A percentile compares a stretch with the other conserved stretches of the same genome.
These are phyloP conservation scores for Mesoclemmys tuberculata DNA, from an alignment of 2,113 vertebrate genomes.

Conservation along the genomic window DNA sequence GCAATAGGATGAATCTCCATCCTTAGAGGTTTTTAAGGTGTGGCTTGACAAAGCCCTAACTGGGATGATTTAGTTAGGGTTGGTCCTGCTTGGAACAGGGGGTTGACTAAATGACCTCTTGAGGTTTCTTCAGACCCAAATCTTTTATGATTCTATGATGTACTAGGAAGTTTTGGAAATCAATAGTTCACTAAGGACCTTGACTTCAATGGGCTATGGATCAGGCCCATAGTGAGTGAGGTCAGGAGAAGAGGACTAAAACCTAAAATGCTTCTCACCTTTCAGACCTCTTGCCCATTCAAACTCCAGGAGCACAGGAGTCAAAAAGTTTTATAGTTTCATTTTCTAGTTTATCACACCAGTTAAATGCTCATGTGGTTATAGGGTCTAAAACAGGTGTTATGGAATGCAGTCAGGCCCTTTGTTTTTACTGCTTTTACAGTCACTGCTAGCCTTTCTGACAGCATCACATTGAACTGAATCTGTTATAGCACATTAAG, in stretches of 20 bases:
- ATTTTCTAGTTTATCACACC: background rate
- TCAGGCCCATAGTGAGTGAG: background rate
- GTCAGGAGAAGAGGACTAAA: background rate
- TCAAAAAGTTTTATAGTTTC: background rate
- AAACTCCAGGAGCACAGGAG: background rate
- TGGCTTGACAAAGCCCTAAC: too few species aligned
- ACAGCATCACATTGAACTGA: background rate
- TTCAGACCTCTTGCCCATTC: background rate
- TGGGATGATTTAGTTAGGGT: too few species aligned
- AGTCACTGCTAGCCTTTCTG: background rate
- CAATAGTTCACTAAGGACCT: background rate
- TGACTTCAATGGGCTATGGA: accelerated
- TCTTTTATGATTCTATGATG: too few species aligned
- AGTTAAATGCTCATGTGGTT: too few species aligned
- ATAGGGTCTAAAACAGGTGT: background rate
- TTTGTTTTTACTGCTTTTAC: background rate
- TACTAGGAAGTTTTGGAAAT: background rate
- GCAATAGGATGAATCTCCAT: too few species aligned
- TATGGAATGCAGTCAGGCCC: background rate
- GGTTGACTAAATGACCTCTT: too few species aligned
- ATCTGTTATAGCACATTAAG: background rate
- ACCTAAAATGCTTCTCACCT: background rate
- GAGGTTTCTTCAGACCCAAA: too few species aligned
- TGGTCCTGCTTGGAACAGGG: too few species aligned
- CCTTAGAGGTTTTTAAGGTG: too few species aligned